Base-by-base conservation (phyloP, 2,113 vertebrate genomes). In the Gallinago media region DNA sequence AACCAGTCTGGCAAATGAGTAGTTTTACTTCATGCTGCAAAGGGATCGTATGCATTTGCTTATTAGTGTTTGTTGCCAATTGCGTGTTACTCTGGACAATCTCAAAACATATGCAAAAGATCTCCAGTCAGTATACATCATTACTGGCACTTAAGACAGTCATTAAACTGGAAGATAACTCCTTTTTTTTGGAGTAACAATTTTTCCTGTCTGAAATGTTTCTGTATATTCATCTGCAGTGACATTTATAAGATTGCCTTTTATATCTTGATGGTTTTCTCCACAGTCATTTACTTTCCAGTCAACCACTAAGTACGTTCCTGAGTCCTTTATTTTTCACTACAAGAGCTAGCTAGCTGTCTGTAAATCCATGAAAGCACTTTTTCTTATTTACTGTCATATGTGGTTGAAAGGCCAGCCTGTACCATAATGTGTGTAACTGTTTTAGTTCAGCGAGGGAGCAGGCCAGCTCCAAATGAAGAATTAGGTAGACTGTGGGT, bases 251-350 rank as follows among this genome's bases (percentile, higher is more conserved):
- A 44, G 32, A 66, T 40, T 83, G 34, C 5, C 49, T 85, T 88
- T 74, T 78, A 47, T 81, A 68, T 40, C 42, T 72, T 89, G 44
- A 38, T 59, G 42, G 38, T 56, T 96, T 94, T 85, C n/a, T 85
- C 40, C 18, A 27, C 23, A 74, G 4, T 50, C 36, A 59, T 71
- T 78, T 59, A 11, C 75, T 84, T 97, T 88, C 40, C 70, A 83
- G 66, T 73, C n/a, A 89, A 44, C 22, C 27, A 50, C 23, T 40
- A 78, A 65, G 34, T 92, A 61, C 4, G 0, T 73, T 87, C 38
- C 27, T 36, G 29, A 75, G 49, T 36, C 11, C 32, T 70, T 77
- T 81, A 68, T 63, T 85, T 90, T 80, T 86, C 54, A 38, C n/a
- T 72, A 22, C 32, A 58, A 34, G 27, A 81, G 11, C n/a, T 58